Percentiles rank a stretch among this genome's conserved stretches.
phyloP scores from a whole-genome alignment of 2,888 invertebrate genomes.

The Camponotus fellah region DNA sequence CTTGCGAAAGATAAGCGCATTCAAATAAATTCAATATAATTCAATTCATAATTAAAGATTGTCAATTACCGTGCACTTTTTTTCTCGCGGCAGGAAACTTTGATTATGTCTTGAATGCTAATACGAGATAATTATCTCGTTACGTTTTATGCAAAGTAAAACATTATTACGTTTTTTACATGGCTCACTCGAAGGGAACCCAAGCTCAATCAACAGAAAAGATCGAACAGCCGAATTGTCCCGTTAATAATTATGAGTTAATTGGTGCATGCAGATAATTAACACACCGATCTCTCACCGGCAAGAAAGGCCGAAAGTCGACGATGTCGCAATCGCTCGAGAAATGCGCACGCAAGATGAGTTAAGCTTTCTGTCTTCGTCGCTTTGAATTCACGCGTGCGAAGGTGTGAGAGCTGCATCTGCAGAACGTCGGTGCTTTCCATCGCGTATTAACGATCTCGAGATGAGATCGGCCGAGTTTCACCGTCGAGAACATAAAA shows the following conservation, averaged over 20 bases:
- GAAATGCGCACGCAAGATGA: slow-evolving; percentile 22
- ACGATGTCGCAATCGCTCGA: slow-evolving; percentile 32
- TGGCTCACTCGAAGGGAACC: background rate
- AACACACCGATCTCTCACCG: slow-evolving; percentile 24
- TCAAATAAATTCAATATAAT: background rate
- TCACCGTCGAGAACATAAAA: slow-evolving; percentile 35
- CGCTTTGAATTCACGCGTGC: slow-evolving; percentile 40
- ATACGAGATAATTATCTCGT: background rate
- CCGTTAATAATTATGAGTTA: slow-evolving; percentile 40
- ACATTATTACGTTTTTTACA: background rate
- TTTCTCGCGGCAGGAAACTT: background rate
- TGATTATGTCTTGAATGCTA: slow-evolving; percentile 12
- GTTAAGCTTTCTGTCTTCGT: slow-evolving; percentile 38
- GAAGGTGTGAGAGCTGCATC: slow-evolving; percentile 29
- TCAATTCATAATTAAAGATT: slow-evolving; percentile 44
- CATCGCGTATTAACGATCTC: slow-evolving; percentile 31
- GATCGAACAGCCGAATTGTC: slow-evolving; percentile 36
- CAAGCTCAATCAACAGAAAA: slow-evolving; percentile 3
- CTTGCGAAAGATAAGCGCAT: background rate
- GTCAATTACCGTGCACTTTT: slow-evolving; percentile 2
- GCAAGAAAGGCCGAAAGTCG: slow-evolving; percentile 17
- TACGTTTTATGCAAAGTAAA: background rate
- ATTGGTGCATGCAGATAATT: slow-evolving; percentile 36
- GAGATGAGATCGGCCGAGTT: slow-evolving; percentile 36
- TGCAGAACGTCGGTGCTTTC: slow-evolving; percentile 23